A percentile compares a stretch with the other conserved stretches of the same genome.
Conservation (phyloP, 2,888 invertebrate species). For the Orgyia antiqua region DNA sequence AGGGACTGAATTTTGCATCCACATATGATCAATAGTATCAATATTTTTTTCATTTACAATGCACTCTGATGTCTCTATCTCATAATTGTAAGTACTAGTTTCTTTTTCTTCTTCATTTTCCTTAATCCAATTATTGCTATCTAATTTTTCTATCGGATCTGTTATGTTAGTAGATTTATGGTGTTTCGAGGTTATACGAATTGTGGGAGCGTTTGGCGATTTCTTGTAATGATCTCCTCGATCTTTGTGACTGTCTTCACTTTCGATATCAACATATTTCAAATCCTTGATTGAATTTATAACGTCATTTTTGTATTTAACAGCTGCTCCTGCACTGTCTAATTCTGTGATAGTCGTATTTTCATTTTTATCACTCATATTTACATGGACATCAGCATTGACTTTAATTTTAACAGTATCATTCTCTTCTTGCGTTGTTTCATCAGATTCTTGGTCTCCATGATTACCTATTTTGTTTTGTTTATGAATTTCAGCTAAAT, state of each 20-base stretch:
- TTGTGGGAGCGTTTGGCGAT: constrained; percentile 2
- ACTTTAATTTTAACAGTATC: constrained; percentile 19
- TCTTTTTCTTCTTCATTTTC: constrained; percentile 22
- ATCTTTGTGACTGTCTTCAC: constrained; percentile 7
- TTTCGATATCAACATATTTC: constrained; percentile 2
- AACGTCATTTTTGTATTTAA: constrained; percentile 4
- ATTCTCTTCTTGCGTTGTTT: neutral
- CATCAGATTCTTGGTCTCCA: constrained; percentile 4
- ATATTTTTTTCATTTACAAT: constrained; percentile 5
- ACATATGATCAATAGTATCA: constrained; percentile 16
- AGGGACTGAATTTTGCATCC: constrained; percentile 33
- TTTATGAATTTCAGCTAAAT: constrained; percentile 7
- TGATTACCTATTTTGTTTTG: constrained; percentile 1
- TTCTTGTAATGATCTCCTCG: constrained; percentile 15
- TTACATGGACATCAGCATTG: constrained; percentile 30
- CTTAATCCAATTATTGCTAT: constrained; percentile 35
- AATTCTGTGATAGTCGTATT: constrained; percentile 15
- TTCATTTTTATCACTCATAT: constrained; percentile 14
- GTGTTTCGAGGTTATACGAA: constrained; percentile 6
- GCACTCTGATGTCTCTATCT: constrained; percentile 8
- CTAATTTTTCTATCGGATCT: constrained; percentile 33
- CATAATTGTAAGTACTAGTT: constrained; percentile 19
- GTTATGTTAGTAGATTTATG: constrained; percentile 21
- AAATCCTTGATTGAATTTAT: constrained; percentile 4
- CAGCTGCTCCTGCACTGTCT: constrained; percentile 4